Evolutionary conservation across 2,888 invertebrate genomes (phyloP), one percentile per base, ranked within the genome.

Genomic region (Atethmia centrago): DNA sequence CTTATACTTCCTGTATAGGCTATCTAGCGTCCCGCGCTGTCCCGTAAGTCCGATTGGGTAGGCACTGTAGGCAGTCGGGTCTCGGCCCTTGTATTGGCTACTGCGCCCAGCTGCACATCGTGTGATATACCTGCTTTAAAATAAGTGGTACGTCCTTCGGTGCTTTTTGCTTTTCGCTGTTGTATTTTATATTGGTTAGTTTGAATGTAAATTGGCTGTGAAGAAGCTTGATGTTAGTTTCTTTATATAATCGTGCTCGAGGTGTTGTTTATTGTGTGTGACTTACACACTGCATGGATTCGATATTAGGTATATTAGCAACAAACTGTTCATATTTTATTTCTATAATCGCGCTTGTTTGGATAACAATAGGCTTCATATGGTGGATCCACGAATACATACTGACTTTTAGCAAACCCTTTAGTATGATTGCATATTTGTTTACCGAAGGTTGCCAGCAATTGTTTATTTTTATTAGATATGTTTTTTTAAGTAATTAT

Each of bases 21-120:
- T 25, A 56, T 62, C 55, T 81, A 77, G 65, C 45, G 49, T 77
- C 82, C 61, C 82, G 77, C 51, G 61, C 49, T 61, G 49, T 65
- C 81, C 71, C 70, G 76, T 64, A 45, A 55, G 63, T 69, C 62
- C 69, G 70, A 80, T 65, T 70, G 81, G 70, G 55, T 70, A 65
- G 82, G 77, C 82, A 79, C 82, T 81, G 55, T 70, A 65, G 82
- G 77, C 82, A 79, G 79, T 81, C 77, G 71, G 56, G 53, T 31
- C 47, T 47, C 71, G 77, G 49, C 56, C 82, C 61, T 71, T 65
- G 82, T 40, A 77, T 58, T 31, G 77, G 51, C 55, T 77, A 42
- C 64, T 51, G 61, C 51, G 28, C 25, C 51, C 61, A 62, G 61
- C 55, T 71, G 82, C 82, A 74, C 55, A 3, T 62, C 16, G 31